These are phyloP conservation scores for Cheilosia vulpina DNA, from an alignment of 2,888 invertebrate species.

Conservation along the genomic window DNA sequence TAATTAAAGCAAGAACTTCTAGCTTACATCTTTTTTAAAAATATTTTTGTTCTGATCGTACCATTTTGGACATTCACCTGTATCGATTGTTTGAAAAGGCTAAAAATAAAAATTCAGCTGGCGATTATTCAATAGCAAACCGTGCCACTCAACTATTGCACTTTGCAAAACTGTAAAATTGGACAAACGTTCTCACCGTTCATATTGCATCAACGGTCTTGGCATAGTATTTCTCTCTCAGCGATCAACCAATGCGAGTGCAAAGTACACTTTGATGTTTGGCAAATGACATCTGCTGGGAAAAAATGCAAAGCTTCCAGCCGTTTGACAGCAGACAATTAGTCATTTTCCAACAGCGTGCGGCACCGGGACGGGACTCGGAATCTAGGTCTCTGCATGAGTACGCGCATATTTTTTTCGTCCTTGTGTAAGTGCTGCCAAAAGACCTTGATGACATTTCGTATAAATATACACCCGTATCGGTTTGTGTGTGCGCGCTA, in stretches of 20 bases:
- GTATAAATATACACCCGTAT: not conserved
- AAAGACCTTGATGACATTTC: slow-evolving; percentile 75
- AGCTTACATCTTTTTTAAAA: too few relatives aligned
- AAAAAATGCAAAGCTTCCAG: slow-evolving; percentile 53
- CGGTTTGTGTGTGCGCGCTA: slow-evolving; percentile 7
- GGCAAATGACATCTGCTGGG: slow-evolving; percentile 41
- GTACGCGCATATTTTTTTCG: slow-evolving; percentile 53
- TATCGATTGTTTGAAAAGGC: too few relatives aligned
- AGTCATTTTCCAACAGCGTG: slow-evolving; percentile 45
- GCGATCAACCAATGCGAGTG: slow-evolving; percentile 9
- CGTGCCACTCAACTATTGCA: too few relatives aligned
- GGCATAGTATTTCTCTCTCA: slow-evolving; percentile 5
- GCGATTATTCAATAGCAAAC: too few relatives aligned
- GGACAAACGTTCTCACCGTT: not conserved
- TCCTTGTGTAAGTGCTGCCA: slow-evolving; percentile 65
- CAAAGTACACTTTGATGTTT: slow-evolving; percentile 66
- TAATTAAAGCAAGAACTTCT: too few relatives aligned
- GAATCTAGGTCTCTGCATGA: slow-evolving; percentile 62
- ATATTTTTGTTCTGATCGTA: too few relatives aligned
- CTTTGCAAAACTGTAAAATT: not conserved
- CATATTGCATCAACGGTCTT: not conserved
- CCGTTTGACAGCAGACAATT: slow-evolving; percentile 57
- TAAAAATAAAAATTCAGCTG: too few relatives aligned
- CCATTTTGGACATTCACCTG: too few relatives aligned
- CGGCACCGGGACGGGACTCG: slow-evolving; percentile 12